A percentile compares a stretch with the other conserved stretches of the same genome.
These are phyloP conservation scores for Otocyon megalotis DNA, from an alignment of 2,113 vertebrate species.

Conservation along the genomic window DNA sequence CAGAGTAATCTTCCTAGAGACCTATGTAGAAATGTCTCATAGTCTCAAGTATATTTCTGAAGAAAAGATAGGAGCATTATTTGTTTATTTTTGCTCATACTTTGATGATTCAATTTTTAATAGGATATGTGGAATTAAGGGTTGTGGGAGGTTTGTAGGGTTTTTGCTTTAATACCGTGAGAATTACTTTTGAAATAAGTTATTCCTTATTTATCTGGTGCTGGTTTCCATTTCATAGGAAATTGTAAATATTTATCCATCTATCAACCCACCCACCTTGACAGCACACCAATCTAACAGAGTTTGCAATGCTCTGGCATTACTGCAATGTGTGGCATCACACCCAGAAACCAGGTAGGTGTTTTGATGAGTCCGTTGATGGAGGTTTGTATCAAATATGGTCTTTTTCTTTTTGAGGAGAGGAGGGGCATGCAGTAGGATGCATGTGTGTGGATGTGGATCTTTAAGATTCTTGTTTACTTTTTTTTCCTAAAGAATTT, in stretches of 20 bases:
- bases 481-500: constrained; percentile 24
- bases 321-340: constrained; percentile 97
- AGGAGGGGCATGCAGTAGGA: neutral
- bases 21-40: neutral
- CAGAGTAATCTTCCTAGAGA: constrained; percentile 41
- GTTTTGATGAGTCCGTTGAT: neutral
- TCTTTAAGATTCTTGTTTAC: neutral
- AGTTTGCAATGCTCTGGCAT: constrained; percentile 97
- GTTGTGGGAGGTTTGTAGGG: neutral
- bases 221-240: constrained; percentile 88
- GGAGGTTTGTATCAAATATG: neutral
- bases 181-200: constrained; percentile 31
- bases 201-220: constrained; percentile 38
- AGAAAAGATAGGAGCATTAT: constrained; percentile 2
- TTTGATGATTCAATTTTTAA: constrained; percentile 28
- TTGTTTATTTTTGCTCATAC: neutral
- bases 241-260: constrained; percentile 99
- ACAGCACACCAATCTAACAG: constrained; percentile 99
- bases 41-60: constrained; percentile 11
- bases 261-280: constrained; percentile 98
- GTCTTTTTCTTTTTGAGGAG: neutral
- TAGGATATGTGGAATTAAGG: neutral
- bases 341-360: constrained; percentile 97
- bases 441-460: neutral
- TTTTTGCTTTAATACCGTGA: neutral